A percentile compares a stretch with the other conserved stretches of the same genome.
phyloP scores from a whole-genome alignment of 2,888 invertebrate genomes.

The Leptogaster cylindrica region DNA sequence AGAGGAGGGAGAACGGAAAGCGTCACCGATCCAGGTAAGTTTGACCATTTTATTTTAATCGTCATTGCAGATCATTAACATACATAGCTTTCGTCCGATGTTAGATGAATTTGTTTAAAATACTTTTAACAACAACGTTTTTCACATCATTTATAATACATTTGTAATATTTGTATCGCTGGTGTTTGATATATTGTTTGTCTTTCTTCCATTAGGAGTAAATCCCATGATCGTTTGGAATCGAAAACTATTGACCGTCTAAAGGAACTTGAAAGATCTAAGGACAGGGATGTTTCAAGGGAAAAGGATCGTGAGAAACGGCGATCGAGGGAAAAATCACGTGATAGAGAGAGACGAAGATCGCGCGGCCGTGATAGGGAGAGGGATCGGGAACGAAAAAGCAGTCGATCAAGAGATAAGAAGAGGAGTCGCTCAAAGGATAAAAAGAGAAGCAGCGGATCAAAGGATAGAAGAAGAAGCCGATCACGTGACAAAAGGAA shows the following conservation, averaged over 20 bases:
- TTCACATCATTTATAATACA: too few species aligned
- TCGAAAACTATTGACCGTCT: constrained; percentile 59
- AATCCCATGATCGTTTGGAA: constrained; percentile 49
- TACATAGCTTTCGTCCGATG: too few species aligned
- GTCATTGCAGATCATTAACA: too few species aligned
- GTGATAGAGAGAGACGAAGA: constrained; percentile 57
- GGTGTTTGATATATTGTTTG: too few species aligned
- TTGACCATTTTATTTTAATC: too few species aligned
- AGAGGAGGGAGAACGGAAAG: constrained; percentile 44
- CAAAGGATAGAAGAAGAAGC: constrained; percentile 49
- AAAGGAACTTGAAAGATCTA: constrained; percentile 50
- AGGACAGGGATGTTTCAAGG: constrained; percentile 55
- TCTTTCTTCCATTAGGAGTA: too few species aligned
- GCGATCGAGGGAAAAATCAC: constrained; percentile 52
- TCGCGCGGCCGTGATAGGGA: constrained; percentile 51
- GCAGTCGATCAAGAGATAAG: constrained; percentile 43
- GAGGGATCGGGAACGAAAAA: constrained; percentile 47
- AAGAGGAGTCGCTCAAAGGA: constrained; percentile 57
- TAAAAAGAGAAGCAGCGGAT: constrained; percentile 48
- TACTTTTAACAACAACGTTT: too few species aligned
- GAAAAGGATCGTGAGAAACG: constrained; percentile 58
- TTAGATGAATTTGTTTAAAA: too few species aligned
- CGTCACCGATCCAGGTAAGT: constrained; percentile 50
- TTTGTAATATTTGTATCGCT: too few species aligned
- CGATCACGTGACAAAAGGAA: constrained; percentile 43